A percentile compares a stretch with the other conserved stretches of the same genome.
Conservation (phyloP, 2,113 vertebrate genomes). For the Macquaria ambigua region DNA sequence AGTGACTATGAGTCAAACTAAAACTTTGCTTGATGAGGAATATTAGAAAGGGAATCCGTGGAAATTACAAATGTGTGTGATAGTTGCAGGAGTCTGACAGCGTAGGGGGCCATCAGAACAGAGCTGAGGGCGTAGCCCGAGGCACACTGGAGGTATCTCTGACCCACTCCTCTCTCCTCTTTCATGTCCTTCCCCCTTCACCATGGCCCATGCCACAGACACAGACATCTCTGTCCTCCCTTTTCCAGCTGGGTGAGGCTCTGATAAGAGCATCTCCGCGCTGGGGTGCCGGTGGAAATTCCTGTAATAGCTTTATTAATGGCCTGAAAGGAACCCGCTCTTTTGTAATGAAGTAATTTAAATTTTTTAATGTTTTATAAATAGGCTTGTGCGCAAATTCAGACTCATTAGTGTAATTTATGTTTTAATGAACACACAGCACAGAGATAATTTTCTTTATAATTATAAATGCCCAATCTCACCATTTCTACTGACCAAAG, state of each 20-base stretch:
- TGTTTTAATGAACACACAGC: constrained; percentile 48
- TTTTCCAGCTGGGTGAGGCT: constrained; percentile 33
- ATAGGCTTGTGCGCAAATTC: constrained; percentile 12
- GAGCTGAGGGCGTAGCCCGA: constrained; percentile 58
- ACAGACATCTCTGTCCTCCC: constrained; percentile 48
- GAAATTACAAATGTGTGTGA: constrained; percentile 52
- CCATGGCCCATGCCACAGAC: constrained; percentile 37
- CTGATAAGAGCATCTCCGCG: constrained; percentile 52
- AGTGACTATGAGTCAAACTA: not conserved
- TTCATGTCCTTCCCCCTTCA: constrained; percentile 57
- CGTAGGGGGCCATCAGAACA: constrained; percentile 39
- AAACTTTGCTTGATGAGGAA: constrained; percentile 32
- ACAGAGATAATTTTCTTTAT: constrained; percentile 34
- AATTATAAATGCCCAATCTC: constrained; percentile 26
- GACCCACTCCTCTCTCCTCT: constrained; percentile 54
- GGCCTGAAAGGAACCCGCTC: constrained; percentile 37
- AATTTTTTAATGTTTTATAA: constrained; percentile 34
- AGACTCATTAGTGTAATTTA: constrained; percentile 56
- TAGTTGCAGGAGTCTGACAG: constrained; percentile 39
- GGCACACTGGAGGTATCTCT: constrained; percentile 62
- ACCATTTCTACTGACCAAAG: constrained; percentile 10
- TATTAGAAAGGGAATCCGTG: constrained; percentile 6
- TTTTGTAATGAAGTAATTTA: constrained; percentile 45
- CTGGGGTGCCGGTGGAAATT: constrained; percentile 41
- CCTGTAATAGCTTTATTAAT: constrained; percentile 65